These are phyloP conservation scores for Sebastolobus altivelis DNA, from an alignment of 2,797 vertebrate genomes.

Conservation along the genomic window DNA sequence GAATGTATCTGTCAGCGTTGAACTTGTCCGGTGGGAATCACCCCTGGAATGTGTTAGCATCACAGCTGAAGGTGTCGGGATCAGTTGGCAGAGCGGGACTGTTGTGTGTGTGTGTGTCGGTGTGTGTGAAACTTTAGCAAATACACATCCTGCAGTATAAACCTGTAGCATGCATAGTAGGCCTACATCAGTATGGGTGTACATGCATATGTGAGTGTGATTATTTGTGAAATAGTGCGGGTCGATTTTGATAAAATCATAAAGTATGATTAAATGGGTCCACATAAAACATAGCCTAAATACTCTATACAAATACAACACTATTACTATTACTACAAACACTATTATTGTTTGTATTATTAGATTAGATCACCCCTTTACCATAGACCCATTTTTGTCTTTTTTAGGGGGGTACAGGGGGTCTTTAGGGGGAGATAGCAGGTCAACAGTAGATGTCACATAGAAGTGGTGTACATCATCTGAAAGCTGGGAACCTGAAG, in stretches of 20 bases:
- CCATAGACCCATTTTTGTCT: no score
- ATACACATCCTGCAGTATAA: not conserved
- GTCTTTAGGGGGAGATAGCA: no score
- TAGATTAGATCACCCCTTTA: not conserved
- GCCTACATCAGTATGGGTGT: not conserved
- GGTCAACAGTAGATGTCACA: no score
- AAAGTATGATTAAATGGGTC: not conserved
- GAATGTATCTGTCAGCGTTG: slow-evolving; percentile 70
- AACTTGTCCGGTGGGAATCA: slow-evolving; percentile 59
- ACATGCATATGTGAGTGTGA: not conserved
- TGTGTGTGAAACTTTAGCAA: no score
- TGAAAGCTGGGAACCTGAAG: no score
- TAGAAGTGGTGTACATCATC: no score
- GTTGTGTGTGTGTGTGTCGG: not conserved
- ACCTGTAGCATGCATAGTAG: not conserved
- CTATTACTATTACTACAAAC: no score
- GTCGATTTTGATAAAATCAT: not conserved
- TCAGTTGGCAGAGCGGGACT: slow-evolving; percentile 29
- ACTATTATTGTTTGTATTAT: not conserved
- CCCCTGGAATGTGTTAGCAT: slow-evolving; percentile 57
- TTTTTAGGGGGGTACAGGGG: no score
- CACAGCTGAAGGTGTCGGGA: slow-evolving; percentile 64
- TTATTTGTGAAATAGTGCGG: not conserved
- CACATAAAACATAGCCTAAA: no score
- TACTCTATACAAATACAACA: not conserved